These are phyloP conservation scores for Poeciliopsis gracilis DNA, from an alignment of 2,797 vertebrate genomes.

Conservation along the genomic window DNA sequence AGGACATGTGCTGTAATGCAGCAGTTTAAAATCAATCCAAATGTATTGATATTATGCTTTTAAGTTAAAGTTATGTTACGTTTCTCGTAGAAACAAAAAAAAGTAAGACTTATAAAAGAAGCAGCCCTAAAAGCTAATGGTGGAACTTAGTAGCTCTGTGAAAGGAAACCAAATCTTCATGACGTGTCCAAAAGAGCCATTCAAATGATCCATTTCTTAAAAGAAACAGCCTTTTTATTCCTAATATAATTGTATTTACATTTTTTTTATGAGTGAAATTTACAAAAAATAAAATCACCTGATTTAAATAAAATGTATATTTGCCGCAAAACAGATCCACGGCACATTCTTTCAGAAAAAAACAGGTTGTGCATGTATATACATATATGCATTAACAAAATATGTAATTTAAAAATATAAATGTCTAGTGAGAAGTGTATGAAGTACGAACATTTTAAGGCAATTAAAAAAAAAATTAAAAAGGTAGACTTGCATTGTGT, in stretches of 20 bases:
- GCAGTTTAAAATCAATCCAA: background rate
- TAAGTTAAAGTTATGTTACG: background rate
- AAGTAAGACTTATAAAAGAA: background rate
- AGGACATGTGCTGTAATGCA: background rate
- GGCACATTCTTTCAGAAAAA: background rate
- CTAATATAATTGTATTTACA: background rate
- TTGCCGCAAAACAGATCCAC: background rate
- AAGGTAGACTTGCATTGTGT: background rate
- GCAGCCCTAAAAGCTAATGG: background rate
- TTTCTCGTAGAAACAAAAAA: background rate
- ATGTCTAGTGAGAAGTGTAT: background rate
- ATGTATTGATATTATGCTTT: background rate
- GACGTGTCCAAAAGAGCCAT: background rate
- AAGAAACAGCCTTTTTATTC: background rate
- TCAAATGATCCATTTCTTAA: background rate
- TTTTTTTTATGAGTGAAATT: background rate
- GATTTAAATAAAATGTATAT: background rate
- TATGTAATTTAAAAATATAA: background rate
- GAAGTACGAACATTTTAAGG: background rate
- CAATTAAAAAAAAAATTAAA: no score
- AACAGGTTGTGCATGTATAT: background rate
- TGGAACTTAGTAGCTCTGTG: background rate
- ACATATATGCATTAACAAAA: background rate
- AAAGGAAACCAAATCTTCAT: background rate
- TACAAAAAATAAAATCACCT: background rate